Percentiles rank a stretch among this genome's conserved stretches.
Evolutionary conservation across 1,140 invertebrate species (phyloP).

Genomic region (Halyomorpha halys): DNA sequence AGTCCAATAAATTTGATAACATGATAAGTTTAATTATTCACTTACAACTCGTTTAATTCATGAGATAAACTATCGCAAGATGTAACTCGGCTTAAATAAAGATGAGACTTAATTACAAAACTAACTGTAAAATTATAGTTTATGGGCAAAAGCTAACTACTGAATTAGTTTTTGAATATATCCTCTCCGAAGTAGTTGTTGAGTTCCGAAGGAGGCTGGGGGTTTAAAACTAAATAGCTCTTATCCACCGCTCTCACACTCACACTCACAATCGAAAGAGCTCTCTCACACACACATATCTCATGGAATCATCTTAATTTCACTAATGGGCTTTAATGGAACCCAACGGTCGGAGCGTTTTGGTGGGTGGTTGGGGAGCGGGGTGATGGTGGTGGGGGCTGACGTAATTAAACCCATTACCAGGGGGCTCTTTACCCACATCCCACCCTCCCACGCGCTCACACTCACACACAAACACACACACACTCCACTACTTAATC

Average conservation of each 20-base stretch:
- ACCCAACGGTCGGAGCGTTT: slow-evolving; percentile 8
- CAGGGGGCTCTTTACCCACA: background rate
- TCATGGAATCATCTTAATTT: slow-evolving; percentile 12
- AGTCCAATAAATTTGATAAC: no score
- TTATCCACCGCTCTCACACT: background rate
- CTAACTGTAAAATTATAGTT: no score
- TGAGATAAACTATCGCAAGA: no score
- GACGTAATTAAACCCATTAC: slow-evolving; percentile 12
- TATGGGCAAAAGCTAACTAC: no score
- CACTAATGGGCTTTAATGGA: slow-evolving; percentile 9
- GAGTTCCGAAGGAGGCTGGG: no score
- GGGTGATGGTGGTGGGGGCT: background rate
- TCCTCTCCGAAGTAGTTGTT: no score
- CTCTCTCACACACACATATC: slow-evolving; percentile 2
- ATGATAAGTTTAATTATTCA: no score
- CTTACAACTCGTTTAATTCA: no score
- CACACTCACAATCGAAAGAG: background rate
- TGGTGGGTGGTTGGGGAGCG: background rate
- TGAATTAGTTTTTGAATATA: no score
- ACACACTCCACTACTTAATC: background rate
- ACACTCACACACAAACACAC: background rate
- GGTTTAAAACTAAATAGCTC: background rate
- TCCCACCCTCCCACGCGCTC: background rate
- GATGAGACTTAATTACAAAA: no score
- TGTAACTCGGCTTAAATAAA: no score